These are phyloP conservation scores for Aricia artaxerxes DNA, from an alignment of 2,888 invertebrate species.

Conservation along the genomic window DNA sequence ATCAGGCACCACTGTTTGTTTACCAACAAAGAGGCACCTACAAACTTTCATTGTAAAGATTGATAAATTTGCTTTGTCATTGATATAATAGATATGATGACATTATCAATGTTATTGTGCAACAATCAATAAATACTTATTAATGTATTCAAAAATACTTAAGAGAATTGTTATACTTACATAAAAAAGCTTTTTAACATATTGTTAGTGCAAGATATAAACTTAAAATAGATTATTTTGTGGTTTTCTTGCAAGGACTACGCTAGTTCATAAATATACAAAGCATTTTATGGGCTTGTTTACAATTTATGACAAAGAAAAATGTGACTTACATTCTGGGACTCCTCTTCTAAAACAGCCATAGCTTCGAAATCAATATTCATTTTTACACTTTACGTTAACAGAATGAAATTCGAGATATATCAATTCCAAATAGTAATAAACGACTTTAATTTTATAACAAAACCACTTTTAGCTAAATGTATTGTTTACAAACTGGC, in stretches of 20 bases:
- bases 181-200: neutral
- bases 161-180: neutral
- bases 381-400: conserved; percentile 51
- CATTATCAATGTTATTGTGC: conserved; percentile 56
- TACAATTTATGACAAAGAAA: conserved; percentile 52
- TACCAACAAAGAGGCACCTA: neutral
- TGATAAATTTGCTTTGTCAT: neutral
- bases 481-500: conserved; percentile 89
- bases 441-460: neutral
- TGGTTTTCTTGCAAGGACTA: neutral
- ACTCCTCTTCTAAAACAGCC: conserved; percentile 83
- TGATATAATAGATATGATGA: conserved; percentile 19
- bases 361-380: conserved; percentile 83
- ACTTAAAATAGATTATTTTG: neutral
- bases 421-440: conserved; percentile 1
- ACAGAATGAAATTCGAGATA: conserved; percentile 17
- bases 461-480: conserved; percentile 57
- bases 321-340: conserved; percentile 76
- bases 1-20: neutral
- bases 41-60: neutral
- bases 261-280: conserved; percentile 19
- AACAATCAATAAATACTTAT: conserved; percentile 39
- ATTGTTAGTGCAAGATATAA: neutral
- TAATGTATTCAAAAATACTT: conserved; percentile 21
- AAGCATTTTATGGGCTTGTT: conserved; percentile 35